phyloP scores from a whole-genome alignment of 1,140 invertebrate species.

The Drosophila arawakana region DNA sequence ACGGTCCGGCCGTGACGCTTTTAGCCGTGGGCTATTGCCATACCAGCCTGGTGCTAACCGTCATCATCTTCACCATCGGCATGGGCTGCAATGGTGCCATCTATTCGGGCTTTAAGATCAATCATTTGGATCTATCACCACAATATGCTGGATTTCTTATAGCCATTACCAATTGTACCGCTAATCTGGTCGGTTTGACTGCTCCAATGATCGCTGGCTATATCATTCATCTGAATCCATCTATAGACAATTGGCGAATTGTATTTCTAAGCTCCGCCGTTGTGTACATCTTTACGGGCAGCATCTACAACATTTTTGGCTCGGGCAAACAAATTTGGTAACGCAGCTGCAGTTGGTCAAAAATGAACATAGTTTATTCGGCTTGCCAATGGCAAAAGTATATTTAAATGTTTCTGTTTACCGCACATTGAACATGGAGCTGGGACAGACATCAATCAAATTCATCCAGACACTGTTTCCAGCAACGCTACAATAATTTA shows the following conservation, averaged over 20 bases:
- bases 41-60: slow-evolving; percentile 88
- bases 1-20: slow-evolving; percentile 89
- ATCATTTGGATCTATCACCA: slow-evolving; percentile 95
- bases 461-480: slow-evolving; percentile 15
- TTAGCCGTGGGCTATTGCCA: slow-evolving; percentile 91
- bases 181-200: slow-evolving; percentile 93
- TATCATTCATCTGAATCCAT: slow-evolving; percentile 89
- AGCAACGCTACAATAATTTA: slow-evolving; percentile 36
- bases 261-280: slow-evolving; percentile 92
- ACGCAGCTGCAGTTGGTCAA: not conserved
- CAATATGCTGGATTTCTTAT: slow-evolving; percentile 94
- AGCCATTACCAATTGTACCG: slow-evolving; percentile 95
- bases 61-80: slow-evolving; percentile 89
- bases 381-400: slow-evolving; percentile 18
- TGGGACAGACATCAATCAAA: slow-evolving; percentile 58
- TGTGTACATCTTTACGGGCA: slow-evolving; percentile 90
- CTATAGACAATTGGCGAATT: slow-evolving; percentile 91
- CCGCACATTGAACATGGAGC: not conserved
- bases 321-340: slow-evolving; percentile 88
- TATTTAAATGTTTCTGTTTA: not conserved
- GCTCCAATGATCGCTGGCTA: slow-evolving; percentile 92
- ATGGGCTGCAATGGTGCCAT: slow-evolving; percentile 92
- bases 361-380: slow-evolving; percentile 5
- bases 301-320: slow-evolving; percentile 91
- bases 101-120: slow-evolving; percentile 93